A percentile compares a stretch with the other conserved stretches of the same genome.
These are phyloP conservation scores for Montifringilla adamsi DNA, from an alignment of 2,113 vertebrate genomes.

Conservation along the genomic window DNA sequence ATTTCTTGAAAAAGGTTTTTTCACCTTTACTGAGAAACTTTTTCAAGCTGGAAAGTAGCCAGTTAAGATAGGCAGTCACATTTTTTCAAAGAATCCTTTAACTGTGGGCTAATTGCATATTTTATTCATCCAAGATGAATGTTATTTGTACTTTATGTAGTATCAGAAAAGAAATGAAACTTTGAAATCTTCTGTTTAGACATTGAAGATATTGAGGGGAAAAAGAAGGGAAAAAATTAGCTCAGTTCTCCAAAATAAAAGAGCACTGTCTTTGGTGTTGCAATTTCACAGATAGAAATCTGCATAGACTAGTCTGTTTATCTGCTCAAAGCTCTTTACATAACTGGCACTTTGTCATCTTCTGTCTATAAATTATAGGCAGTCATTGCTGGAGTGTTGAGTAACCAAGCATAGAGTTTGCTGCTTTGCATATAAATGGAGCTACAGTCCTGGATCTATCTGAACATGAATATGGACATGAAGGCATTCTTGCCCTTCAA, in stretches of 20 bases:
- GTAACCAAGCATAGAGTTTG: background rate
- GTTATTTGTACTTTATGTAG: background rate
- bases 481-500: background rate
- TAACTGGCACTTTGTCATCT: background rate
- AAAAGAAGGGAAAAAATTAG: background rate
- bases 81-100: background rate
- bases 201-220: background rate
- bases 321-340: slow-evolving; percentile 11
- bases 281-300: background rate
- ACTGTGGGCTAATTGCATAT: background rate
- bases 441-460: background rate
- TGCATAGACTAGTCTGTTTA: background rate
- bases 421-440: background rate
- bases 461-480: background rate
- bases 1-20: background rate
- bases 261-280: background rate
- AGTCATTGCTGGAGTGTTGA: background rate
- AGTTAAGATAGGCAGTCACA: background rate
- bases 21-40: background rate
- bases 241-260: background rate
- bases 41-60: background rate
- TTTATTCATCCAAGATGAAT: background rate
- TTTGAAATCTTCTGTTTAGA: background rate
- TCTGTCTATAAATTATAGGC: background rate
- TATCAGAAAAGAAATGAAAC: background rate